phyloP scores from a whole-genome alignment of 2,888 invertebrate species.

The Ashinkailepas kermadecensis region DNA sequence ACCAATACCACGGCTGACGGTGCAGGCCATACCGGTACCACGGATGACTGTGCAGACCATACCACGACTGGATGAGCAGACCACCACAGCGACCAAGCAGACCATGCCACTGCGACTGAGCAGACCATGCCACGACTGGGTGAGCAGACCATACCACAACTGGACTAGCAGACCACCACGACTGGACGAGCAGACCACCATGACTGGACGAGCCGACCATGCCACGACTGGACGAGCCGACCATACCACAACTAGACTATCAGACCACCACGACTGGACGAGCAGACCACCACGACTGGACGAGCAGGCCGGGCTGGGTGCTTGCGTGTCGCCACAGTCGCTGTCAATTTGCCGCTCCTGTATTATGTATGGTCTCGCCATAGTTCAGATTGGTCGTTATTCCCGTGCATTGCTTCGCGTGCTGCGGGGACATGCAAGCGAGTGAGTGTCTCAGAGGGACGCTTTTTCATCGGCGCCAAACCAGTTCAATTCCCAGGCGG shows the following conservation, averaged over 20 bases:
- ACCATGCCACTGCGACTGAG: too few relatives aligned
- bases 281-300: background rate
- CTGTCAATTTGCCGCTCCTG: constrained; percentile 18
- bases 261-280: background rate
- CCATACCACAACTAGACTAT: too few relatives aligned
- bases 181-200: background rate
- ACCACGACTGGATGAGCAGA: too few relatives aligned
- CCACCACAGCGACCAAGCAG: too few relatives aligned
- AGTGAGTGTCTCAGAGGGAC: background rate
- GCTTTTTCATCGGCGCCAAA: background rate
- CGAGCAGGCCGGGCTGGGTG: background rate
- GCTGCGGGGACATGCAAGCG: background rate
- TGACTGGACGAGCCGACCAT: too few relatives aligned
- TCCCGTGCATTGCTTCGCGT: constrained; percentile 3
- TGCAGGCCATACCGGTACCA: too few relatives aligned
- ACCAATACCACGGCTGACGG: too few relatives aligned
- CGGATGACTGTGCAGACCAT: too few relatives aligned
- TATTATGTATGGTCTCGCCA: constrained; percentile 19
- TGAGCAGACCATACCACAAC: too few relatives aligned
- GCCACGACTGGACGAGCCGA: too few relatives aligned
- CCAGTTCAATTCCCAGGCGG: background rate
- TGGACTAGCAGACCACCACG: too few relatives aligned
- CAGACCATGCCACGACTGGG: too few relatives aligned
- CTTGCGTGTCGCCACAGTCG: constrained; percentile 18
- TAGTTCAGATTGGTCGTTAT: constrained; percentile 22